Conservation (phyloP, 2,113 vertebrate species). For the Anseranas semipalmata region DNA sequence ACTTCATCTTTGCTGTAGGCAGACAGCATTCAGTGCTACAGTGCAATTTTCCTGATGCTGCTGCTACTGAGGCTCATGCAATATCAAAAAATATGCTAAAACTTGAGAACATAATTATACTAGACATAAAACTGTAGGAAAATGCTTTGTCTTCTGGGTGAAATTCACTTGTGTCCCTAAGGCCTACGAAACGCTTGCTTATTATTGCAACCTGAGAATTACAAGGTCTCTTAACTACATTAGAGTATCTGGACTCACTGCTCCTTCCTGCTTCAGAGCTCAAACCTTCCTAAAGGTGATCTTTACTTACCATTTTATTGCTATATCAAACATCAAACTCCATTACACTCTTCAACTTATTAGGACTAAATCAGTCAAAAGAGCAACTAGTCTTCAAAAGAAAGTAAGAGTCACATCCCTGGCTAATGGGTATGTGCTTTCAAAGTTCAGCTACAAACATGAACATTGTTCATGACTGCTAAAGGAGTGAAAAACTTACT, state of each 20-base stretch:
- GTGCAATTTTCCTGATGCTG: neutral
- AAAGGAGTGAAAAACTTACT: neutral
- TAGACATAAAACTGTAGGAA: neutral
- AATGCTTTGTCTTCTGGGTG: neutral
- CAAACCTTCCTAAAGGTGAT: neutral
- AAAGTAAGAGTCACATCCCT: neutral
- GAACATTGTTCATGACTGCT: neutral
- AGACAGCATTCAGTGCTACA: neutral
- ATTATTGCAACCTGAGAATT: neutral
- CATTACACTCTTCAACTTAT: neutral
- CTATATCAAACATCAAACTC: neutral
- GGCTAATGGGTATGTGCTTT: neutral
- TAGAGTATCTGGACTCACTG: neutral
- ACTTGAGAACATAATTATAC: neutral
- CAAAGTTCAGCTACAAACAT: neutral
- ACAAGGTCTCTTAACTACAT: neutral
- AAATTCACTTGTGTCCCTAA: slow-evolving; percentile 8
- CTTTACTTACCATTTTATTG: neutral
- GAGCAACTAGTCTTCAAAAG: neutral
- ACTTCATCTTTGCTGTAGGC: slow-evolving; percentile 22
- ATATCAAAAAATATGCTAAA: neutral
- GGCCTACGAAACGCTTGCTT: neutral
- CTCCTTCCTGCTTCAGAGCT: neutral
- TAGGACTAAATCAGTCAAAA: neutral
- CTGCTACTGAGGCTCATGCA: neutral